These are phyloP conservation scores for Haliclona indistincta DNA, from an alignment of 37 sponge, comb jelly and placozoan genomes.

Conservation along the genomic window DNA sequence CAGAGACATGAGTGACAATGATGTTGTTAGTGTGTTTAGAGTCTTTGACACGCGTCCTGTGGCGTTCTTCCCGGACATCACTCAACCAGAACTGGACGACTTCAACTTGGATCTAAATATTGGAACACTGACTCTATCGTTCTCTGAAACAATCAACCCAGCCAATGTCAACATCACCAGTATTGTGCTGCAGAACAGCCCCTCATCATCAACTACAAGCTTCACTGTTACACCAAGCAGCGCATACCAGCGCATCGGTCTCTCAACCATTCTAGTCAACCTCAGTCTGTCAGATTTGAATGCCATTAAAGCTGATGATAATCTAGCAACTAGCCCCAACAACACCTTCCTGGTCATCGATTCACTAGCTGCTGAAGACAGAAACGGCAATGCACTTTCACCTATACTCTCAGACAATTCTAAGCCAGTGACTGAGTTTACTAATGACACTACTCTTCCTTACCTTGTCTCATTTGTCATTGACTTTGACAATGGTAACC, in stretches of 20 bases:
- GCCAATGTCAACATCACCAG: conserved; percentile 72
- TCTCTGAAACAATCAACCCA: conserved; percentile 87
- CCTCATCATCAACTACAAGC: not conserved
- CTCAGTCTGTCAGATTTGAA: conserved; percentile 78
- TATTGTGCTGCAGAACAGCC: conserved; percentile 67
- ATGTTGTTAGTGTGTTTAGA: conserved; percentile 20
- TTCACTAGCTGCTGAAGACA: conserved; percentile 62
- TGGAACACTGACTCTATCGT: conserved; percentile 52
- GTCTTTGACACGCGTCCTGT: conserved; percentile 37
- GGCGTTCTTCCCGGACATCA: conserved; percentile 61
- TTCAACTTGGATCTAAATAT: conserved; percentile 63
- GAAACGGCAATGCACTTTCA: conserved; percentile 58
- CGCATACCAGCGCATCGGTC: conserved; percentile 44
- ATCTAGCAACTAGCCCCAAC: conserved; percentile 56
- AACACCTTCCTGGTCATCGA: conserved; percentile 74
- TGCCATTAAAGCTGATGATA: conserved; percentile 53
- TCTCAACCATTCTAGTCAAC: conserved; percentile 45
- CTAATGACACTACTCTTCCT: conserved; percentile 58
- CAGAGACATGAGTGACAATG: conserved; percentile 73
- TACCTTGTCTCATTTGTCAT: conserved; percentile 59
- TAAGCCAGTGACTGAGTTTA: conserved; percentile 27
- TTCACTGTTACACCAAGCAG: conserved; percentile 64
- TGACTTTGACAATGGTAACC: conserved; percentile 59
- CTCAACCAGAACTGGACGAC: conserved; percentile 46
- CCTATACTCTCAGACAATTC: conserved; percentile 47